A percentile compares a stretch with the other conserved stretches of the same genome.
Evolutionary conservation across 2,888 invertebrate species (phyloP).

Genomic region (Caradrina kadenii): DNA sequence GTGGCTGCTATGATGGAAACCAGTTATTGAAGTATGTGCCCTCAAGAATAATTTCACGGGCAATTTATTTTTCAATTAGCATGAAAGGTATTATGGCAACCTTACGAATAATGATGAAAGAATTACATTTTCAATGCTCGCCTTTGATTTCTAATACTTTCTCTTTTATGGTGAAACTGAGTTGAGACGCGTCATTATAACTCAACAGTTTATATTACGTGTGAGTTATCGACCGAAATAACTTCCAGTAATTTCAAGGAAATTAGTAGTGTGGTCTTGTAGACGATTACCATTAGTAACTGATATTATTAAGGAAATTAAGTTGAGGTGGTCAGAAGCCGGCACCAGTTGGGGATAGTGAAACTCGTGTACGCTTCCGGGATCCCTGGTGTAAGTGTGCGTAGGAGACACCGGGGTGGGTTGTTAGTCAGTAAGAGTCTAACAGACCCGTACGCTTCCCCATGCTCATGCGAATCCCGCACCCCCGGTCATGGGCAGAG

Average conservation of each 20-base stretch:
- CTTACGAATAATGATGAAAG: constrained; percentile 1
- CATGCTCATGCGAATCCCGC: too few relatives aligned
- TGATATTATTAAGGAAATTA: not conserved
- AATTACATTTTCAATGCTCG: constrained; percentile 18
- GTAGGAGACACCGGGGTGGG: too few relatives aligned
- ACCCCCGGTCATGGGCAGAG: too few relatives aligned
- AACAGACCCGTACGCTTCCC: too few relatives aligned
- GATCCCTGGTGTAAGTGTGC: too few relatives aligned
- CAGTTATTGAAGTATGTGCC: not conserved
- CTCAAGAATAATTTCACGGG: not conserved
- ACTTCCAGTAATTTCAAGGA: constrained; percentile 7
- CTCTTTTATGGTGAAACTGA: constrained; percentile 37
- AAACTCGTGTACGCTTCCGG: too few relatives aligned
- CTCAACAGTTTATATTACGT: constrained; percentile 37
- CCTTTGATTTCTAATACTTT: constrained; percentile 49
- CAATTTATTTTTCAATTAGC: constrained; percentile 20
- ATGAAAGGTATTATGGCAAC: constrained; percentile 3
- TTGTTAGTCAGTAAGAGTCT: too few relatives aligned
- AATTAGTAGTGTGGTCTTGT: constrained; percentile 25
- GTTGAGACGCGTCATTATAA: constrained; percentile 24
- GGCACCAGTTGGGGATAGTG: too few relatives aligned
- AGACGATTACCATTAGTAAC: not conserved
- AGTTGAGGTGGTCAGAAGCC: not conserved
- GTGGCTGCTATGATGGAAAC: not conserved
- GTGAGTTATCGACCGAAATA: not conserved